Conservation (phyloP, 1,140 invertebrate genomes). For the Lutraria rhynchaena region DNA sequence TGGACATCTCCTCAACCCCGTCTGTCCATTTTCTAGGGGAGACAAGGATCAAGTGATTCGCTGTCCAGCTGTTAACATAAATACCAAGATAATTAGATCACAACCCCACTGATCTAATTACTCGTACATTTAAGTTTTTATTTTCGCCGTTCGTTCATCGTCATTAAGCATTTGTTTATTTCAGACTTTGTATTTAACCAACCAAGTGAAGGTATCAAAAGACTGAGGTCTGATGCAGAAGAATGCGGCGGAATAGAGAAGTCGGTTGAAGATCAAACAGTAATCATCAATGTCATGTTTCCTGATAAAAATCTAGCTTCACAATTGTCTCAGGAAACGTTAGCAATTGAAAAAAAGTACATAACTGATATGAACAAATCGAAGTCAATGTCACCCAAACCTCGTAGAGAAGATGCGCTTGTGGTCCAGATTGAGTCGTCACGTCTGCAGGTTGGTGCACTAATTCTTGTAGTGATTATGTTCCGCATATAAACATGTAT, state of each 20-base stretch:
- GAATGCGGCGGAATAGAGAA: background rate
- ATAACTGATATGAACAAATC: background rate
- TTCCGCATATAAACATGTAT: background rate
- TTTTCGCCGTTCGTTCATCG: background rate
- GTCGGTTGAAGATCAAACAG: background rate
- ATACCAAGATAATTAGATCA: too few relatives aligned
- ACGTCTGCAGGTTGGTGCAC: background rate
- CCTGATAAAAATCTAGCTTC: background rate
- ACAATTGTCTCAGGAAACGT: too few relatives aligned
- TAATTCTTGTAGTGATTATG: background rate
- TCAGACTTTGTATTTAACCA: slow-evolving; percentile 11
- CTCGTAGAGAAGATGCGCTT: background rate
- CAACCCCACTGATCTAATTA: background rate
- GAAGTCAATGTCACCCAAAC: too few relatives aligned
- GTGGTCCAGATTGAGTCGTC: background rate
- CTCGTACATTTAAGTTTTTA: background rate
- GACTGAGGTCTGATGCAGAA: background rate
- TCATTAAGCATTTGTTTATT: too few relatives aligned
- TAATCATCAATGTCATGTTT: background rate
- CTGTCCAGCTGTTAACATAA: too few relatives aligned
- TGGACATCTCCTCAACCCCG: too few relatives aligned
- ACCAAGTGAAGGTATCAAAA: background rate
- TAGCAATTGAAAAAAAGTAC: too few relatives aligned
- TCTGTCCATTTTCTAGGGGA: too few relatives aligned
- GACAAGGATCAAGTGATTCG: too few relatives aligned